A percentile compares a stretch with the other conserved stretches of the same genome.
Evolutionary conservation across 2,888 invertebrate species (phyloP).

Genomic region (Choreutis nemorana): DNA sequence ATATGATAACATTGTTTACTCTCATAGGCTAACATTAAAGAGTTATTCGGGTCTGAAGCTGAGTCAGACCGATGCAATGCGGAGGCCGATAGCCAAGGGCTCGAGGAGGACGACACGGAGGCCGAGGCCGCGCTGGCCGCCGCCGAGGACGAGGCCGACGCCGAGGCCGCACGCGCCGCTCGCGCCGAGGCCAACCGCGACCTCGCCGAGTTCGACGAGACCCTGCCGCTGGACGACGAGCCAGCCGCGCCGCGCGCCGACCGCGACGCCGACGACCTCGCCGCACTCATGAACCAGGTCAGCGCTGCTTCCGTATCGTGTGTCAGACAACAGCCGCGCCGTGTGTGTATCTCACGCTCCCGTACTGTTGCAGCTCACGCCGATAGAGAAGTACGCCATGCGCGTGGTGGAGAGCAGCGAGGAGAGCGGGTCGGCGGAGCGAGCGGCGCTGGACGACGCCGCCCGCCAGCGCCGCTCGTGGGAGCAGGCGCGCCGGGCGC

Average conservation of each 20-base stretch:
- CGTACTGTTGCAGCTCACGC: conserved; percentile 74
- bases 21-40: conserved; percentile 86
- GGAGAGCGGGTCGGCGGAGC: conserved; percentile 83
- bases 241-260: conserved; percentile 25
- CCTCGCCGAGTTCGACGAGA: conserved; percentile 95
- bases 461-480: conserved; percentile 87
- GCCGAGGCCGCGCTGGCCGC: conserved; percentile 87
- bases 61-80: conserved; percentile 22
- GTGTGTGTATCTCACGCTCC: background rate
- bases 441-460: conserved; percentile 89
- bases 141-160: conserved; percentile 95
- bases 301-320: too few species aligned
- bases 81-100: conserved; percentile 63
- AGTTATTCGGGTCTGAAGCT: conserved; percentile 87
- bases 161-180: conserved; percentile 87
- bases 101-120: conserved; percentile 52
- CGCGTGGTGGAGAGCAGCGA: conserved; percentile 89
- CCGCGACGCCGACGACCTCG: conserved; percentile 19
- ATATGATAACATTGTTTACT: too few species aligned
- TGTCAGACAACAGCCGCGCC: too few species aligned
- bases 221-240: conserved; percentile 75
- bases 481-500: conserved; percentile 83
- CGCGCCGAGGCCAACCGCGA: conserved; percentile 90
- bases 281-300: conserved; percentile 39
- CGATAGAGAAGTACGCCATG: conserved; percentile 96